Base-by-base conservation (phyloP, 2,797 vertebrate species). In the Anomalospiza imberbis region DNA sequence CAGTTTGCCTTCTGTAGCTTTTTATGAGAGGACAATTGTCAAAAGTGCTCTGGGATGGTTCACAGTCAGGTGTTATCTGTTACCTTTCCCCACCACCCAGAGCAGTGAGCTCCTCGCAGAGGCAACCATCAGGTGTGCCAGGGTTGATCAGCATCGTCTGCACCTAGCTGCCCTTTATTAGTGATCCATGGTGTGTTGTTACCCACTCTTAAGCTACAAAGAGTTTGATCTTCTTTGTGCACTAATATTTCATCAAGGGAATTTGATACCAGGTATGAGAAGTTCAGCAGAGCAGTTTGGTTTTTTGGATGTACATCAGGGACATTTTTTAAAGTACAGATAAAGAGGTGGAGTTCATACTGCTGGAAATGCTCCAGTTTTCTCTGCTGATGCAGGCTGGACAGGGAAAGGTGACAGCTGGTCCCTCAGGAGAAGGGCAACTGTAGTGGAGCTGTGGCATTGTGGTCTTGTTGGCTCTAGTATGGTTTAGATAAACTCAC, bases 41-140 rank as follows among this genome's bases (percentile, higher is more conserved):
- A 60, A 19, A 84, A 85, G 28, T 45, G 16, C 45, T 31, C 28
- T 21, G 32, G 32, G 48, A 6, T 76, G 24, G 36, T 48, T 84
- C n/a, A 76, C 24, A 63, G 70, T 31, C 29, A 38, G 42, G 8
- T 66, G 11, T 28, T 29, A 13, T 29, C 9, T 74, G 70, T 29
- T 42, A 42, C 17, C 31, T 40, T 40, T 78, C 55, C 3, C 7
- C 9, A 4, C 6, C 3, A 16, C 5, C 3, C 29, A 11, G 42
- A 50, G 42, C 75, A 42, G 20, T 10, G 10, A 57, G 50, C 42
- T 91, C 31, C 54, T 53, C 7, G 6, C 62, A 86, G 60, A 58
- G 47, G 29, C 0, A 3, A 6, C 40, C 3, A 0, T 32, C 29
- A 8, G 1, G 1, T 3, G 1, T 44, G 24, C 38, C 40, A 8